Percentiles rank a stretch among this genome's conserved stretches.
Evolutionary conservation across 2,888 invertebrate species (phyloP).

Genomic region (Drosophila meridionalis): DNA sequence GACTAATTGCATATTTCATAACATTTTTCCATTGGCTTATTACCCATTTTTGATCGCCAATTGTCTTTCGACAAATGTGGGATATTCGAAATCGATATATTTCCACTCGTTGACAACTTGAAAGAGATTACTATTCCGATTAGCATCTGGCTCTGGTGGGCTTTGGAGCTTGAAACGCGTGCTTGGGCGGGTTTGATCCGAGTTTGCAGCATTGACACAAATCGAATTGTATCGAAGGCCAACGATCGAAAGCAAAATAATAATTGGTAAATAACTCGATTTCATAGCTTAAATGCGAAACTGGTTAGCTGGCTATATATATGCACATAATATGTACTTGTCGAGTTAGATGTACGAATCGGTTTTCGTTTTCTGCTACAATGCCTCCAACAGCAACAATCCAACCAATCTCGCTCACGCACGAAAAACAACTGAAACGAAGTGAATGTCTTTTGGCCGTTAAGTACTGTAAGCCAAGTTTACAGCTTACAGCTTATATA

Average conservation of each 20-base stretch:
- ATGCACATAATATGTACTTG: slow-evolving; percentile 8
- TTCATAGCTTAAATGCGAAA: slow-evolving; percentile 42
- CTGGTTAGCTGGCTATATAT: slow-evolving; percentile 32
- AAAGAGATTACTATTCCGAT: slow-evolving; percentile 33
- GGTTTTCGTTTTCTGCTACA: slow-evolving; percentile 17
- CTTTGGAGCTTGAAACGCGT: slow-evolving; percentile 1
- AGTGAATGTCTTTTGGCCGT: slow-evolving; percentile 33
- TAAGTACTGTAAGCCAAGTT: slow-evolving; percentile 36
- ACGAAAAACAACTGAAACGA: slow-evolving; percentile 52
- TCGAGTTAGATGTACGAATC: slow-evolving; percentile 9
- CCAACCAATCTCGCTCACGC: slow-evolving; percentile 46
- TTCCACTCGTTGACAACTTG: slow-evolving; percentile 90
- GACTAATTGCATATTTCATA: neutral
- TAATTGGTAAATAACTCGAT: slow-evolving; percentile 22
- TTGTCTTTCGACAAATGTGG: slow-evolving; percentile 86
- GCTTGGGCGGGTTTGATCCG: slow-evolving; percentile 13
- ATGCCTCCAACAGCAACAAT: slow-evolving; percentile 20
- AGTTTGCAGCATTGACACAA: slow-evolving; percentile 15
- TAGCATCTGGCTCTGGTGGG: neutral
- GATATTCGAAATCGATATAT: slow-evolving; percentile 90
- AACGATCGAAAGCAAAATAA: slow-evolving; percentile 40
- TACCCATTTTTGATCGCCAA: slow-evolving; percentile 87
- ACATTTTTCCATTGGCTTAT: slow-evolving; percentile 8
- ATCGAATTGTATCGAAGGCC: slow-evolving; percentile 49
- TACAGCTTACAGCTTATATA: slow-evolving; percentile 1